phyloP scores from a whole-genome alignment of 2,797 vertebrate species.

The Melanotaenia pygmaea region DNA sequence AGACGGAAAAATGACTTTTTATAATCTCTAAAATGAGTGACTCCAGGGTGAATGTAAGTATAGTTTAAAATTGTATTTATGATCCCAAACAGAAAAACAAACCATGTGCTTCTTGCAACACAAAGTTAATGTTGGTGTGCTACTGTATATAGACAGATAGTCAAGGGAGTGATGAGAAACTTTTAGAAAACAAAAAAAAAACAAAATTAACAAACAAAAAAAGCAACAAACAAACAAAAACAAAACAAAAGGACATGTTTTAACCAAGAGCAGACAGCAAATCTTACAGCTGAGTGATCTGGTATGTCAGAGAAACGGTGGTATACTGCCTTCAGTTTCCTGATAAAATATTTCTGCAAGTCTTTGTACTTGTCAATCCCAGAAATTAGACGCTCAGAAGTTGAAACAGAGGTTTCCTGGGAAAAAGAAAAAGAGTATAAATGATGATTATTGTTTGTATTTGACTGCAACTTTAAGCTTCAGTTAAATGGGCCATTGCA shows the following conservation, averaged over 20 bases:
- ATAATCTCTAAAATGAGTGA: not conserved
- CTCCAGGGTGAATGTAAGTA: not conserved
- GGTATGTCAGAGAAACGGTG: slow-evolving; percentile 64
- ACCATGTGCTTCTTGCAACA: not conserved
- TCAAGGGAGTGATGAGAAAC: not conserved
- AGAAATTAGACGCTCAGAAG: slow-evolving; percentile 64
- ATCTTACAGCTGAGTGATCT: slow-evolving; percentile 79
- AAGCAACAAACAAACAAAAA: not conserved
- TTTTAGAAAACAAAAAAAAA: not conserved
- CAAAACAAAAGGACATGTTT: not conserved
- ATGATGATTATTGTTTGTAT: not conserved
- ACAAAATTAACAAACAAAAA: not conserved
- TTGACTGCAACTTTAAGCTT: not conserved
- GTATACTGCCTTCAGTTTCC: slow-evolving; percentile 79
- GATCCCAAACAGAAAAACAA: not conserved
- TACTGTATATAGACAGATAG: no score
- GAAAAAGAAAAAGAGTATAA: slow-evolving; percentile 13
- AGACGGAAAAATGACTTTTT: not conserved
- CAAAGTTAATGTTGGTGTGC: not conserved
- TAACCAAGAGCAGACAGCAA: not conserved
- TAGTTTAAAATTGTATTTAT: not conserved
- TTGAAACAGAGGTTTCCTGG: slow-evolving; percentile 51
- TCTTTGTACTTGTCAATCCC: slow-evolving; percentile 77
- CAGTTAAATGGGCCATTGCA: not conserved
- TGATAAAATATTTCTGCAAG: slow-evolving; percentile 83